Evolutionary conservation across 2,797 vertebrate species (phyloP).

Genomic region (Melanotaenia nigrans): DNA sequence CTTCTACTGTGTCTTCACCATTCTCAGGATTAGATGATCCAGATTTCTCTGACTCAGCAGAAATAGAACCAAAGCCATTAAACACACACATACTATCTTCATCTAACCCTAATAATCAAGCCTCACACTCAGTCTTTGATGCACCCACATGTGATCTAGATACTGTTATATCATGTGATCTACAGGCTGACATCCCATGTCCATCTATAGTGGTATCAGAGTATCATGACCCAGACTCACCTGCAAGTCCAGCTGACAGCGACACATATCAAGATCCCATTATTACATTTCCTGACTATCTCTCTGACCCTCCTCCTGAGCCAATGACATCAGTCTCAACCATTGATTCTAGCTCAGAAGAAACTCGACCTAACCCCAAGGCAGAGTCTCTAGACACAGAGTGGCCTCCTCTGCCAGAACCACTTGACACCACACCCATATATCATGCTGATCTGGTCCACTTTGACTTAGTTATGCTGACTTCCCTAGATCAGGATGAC

Average conservation of each 20-base stretch:
- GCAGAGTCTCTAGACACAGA: conserved; percentile 69
- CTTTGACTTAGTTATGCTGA: conserved; percentile 82
- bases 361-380: conserved; percentile 50
- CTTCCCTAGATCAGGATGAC: conserved; percentile 81
- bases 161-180: conserved; percentile 21
- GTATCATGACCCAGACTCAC: conserved; percentile 57
- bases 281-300: conserved; percentile 53
- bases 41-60: conserved; percentile 35
- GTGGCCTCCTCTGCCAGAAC: conserved; percentile 83
- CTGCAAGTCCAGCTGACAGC: conserved; percentile 59
- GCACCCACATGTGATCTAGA: conserved; percentile 35
- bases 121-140: conserved; percentile 31
- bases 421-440: conserved; percentile 71
- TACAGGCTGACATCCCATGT: conserved; percentile 47
- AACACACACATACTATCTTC: conserved; percentile 25
- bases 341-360: conserved; percentile 42
- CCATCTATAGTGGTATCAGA: conserved; percentile 77
- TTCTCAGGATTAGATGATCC: conserved; percentile 56
- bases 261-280: conserved; percentile 55
- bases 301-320: conserved; percentile 39
- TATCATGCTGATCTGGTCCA: conserved; percentile 79
- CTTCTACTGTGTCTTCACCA: conserved; percentile 48
- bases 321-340: conserved; percentile 37
- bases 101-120: conserved; percentile 36
- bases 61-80: conserved; percentile 55